Percentiles rank a stretch among this genome's conserved stretches.
Evolutionary conservation across 2,797 vertebrate genomes (phyloP).

Genomic region (Oceanodroma leucorhoa): DNA sequence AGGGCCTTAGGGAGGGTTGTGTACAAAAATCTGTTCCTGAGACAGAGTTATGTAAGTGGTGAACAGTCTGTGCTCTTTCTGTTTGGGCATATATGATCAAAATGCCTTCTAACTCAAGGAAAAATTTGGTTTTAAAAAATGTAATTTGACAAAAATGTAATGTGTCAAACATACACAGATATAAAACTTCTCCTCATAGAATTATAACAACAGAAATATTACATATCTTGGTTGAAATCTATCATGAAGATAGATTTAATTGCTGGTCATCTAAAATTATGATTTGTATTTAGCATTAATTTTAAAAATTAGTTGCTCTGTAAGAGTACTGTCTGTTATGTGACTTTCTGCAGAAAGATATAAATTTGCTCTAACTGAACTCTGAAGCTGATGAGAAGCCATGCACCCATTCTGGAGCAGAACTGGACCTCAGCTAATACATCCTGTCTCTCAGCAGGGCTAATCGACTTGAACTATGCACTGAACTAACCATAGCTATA

Average conservation of each 20-base stretch:
- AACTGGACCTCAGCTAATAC: background rate
- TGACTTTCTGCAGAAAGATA: background rate
- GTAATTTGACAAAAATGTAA: background rate
- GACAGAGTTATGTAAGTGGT: background rate
- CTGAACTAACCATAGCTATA: background rate
- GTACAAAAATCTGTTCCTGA: background rate
- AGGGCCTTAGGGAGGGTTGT: background rate
- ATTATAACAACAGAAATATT: background rate
- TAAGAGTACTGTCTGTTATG: accelerated
- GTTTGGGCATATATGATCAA: background rate
- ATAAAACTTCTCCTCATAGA: background rate
- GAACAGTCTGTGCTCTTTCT: background rate
- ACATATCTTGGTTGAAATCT: background rate
- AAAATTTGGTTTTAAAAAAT: background rate
- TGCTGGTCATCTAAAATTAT: background rate
- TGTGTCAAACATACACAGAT: background rate
- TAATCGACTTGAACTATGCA: background rate
- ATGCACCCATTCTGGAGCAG: background rate
- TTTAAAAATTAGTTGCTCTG: background rate
- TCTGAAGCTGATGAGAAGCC: background rate
- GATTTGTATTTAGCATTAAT: background rate
- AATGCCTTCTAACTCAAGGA: background rate
- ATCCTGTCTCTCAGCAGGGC: background rate
- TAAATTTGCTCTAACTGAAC: background rate
- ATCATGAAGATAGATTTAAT: background rate